A percentile compares a stretch with the other conserved stretches of the same genome.
Evolutionary conservation across 2,888 invertebrate species (phyloP).

Genomic region (Phyto melanocephala): DNA sequence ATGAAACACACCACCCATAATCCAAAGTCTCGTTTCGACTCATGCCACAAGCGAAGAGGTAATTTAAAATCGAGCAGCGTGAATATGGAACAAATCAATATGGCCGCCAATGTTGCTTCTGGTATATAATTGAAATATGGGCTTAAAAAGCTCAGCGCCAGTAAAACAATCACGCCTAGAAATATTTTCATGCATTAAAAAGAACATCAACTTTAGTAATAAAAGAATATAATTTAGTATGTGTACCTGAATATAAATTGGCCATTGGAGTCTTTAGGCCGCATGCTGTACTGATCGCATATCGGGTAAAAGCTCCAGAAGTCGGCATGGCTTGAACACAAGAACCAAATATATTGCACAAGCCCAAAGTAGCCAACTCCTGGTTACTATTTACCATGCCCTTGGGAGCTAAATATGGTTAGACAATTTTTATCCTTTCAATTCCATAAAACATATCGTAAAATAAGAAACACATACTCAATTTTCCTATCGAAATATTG

Average conservation of each 20-base stretch:
- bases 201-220: no score
- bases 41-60: constrained; percentile 81
- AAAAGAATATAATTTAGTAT: no score
- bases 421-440: no score
- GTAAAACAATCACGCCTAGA: constrained; percentile 87
- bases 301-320: constrained; percentile 91
- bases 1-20: constrained; percentile 85
- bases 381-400: constrained; percentile 90
- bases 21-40: constrained; percentile 82
- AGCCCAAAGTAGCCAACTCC: constrained; percentile 91
- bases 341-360: constrained; percentile 90
- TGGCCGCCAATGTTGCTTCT: constrained; percentile 90
- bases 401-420: constrained; percentile 81
- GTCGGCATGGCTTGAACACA: constrained; percentile 93
- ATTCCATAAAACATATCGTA: no score
- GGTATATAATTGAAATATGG: constrained; percentile 93
- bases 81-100: constrained; percentile 91
- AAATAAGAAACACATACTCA: no score
- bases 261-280: constrained; percentile 90
- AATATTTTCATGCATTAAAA: background rate
- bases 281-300: constrained; percentile 92
- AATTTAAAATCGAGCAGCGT: constrained; percentile 72
- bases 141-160: constrained; percentile 92
- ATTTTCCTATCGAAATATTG: constrained; percentile 96
- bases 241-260: constrained; percentile 75